Conservation (phyloP, 2,888 invertebrate genomes). For the Pasiphila rectangulata region DNA sequence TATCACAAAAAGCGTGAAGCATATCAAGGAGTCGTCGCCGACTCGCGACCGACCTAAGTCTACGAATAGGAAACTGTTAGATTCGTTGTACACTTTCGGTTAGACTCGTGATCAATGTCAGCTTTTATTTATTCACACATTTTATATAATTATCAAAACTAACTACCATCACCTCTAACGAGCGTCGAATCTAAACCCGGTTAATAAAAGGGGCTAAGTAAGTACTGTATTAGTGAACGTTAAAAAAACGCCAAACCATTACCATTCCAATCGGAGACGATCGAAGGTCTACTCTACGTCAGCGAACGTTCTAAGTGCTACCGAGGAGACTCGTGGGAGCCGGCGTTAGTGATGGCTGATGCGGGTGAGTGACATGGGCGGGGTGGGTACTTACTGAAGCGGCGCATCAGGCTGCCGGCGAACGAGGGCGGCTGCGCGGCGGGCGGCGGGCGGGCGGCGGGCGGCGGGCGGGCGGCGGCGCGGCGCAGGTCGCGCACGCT, state of each 20-base stretch:
- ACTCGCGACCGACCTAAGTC: conserved; percentile 29
- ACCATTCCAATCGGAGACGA: conserved; percentile 67
- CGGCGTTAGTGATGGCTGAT: conserved; percentile 38
- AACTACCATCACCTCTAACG: conserved; percentile 71
- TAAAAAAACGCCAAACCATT: conserved; percentile 65
- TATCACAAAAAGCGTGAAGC: conserved; percentile 76
- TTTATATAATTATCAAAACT: conserved; percentile 41
- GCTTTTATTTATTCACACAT: conserved; percentile 37
- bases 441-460: conserved; percentile 50
- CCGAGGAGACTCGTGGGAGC: conserved; percentile 42
- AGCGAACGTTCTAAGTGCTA: conserved; percentile 54
- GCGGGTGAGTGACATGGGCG: conserved; percentile 35
- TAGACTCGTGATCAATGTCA: conserved; percentile 27
- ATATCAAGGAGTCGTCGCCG: conserved; percentile 40
- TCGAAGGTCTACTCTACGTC: conserved; percentile 64
- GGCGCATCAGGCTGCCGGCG: conserved; percentile 88
- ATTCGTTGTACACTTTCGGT: conserved; percentile 22
- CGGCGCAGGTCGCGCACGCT: conserved; percentile 79
- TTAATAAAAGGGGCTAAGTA: conserved; percentile 56
- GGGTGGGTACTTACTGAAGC: conserved; percentile 90
- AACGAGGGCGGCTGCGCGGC: conserved; percentile 70
- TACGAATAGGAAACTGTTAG: conserved; percentile 24
- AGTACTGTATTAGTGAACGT: conserved; percentile 50
- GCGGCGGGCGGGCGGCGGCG: conserved; percentile 70
- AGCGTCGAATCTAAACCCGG: conserved; percentile 53